Evolutionary conservation across 2,113 vertebrate genomes (phyloP).

Genomic region (Gasterosteus aculeatus): DNA sequence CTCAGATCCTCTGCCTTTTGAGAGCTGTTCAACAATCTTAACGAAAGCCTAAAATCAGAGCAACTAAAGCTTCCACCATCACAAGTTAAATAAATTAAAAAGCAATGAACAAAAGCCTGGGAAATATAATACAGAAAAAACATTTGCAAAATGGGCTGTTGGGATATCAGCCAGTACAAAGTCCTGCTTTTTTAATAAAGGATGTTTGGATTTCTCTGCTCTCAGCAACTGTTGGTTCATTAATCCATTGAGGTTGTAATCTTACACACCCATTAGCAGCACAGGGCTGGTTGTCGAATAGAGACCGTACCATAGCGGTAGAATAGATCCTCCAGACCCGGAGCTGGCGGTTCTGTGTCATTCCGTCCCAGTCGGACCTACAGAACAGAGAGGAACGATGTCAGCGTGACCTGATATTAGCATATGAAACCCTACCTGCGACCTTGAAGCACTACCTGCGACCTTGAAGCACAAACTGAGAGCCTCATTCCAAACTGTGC

Average conservation of each 20-base stretch:
- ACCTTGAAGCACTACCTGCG: constrained; percentile 37
- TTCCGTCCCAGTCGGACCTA: constrained; percentile 79
- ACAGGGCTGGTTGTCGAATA: constrained; percentile 47
- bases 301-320: constrained; percentile 74
- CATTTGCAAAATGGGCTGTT: constrained; percentile 45
- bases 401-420: constrained; percentile 23
- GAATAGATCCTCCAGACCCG: constrained; percentile 82
- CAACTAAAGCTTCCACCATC: constrained; percentile 29
- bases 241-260: constrained; percentile 44
- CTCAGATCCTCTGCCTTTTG: constrained; percentile 28
- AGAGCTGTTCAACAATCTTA: constrained; percentile 25
- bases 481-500: constrained; percentile 2
- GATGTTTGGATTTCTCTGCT: constrained; percentile 35
- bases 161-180: constrained; percentile 39
- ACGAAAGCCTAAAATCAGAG: constrained; percentile 36
- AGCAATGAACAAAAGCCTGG: constrained; percentile 54
- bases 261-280: constrained; percentile 49
- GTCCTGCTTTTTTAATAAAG: constrained; percentile 57
- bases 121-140: constrained; percentile 56
- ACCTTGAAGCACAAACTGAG: constrained; percentile 36
- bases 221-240: constrained; percentile 31
- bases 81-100: constrained; percentile 35
- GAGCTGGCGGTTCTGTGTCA: constrained; percentile 73
- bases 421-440: constrained; percentile 37
- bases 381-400: constrained; percentile 41